Evolutionary conservation across 2,797 vertebrate genomes (phyloP).

Genomic region (Chrosomus eos): DNA sequence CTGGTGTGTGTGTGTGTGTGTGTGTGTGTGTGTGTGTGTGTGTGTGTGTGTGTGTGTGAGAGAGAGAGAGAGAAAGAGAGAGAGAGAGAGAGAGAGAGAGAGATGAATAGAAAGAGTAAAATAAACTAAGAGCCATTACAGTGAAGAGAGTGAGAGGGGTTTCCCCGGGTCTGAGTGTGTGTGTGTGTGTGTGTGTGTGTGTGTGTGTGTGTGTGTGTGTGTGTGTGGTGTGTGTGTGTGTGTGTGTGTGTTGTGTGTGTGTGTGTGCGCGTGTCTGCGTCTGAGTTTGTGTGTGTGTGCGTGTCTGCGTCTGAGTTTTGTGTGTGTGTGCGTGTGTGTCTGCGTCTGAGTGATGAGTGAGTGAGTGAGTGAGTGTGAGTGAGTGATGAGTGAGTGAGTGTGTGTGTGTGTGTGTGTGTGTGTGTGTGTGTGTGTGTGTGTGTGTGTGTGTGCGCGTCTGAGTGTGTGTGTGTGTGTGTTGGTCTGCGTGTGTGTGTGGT

Average conservation of each 20-base stretch:
- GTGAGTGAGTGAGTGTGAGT: neutral
- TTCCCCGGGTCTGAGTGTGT: neutral
- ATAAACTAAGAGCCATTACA: constrained; percentile 1
- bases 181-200: neutral
- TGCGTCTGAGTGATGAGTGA: too few species aligned
- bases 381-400: neutral
- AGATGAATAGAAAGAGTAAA: neutral
- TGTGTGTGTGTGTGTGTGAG: neutral
- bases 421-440: neutral
- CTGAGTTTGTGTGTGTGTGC: too few species aligned
- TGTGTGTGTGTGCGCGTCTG: neutral
- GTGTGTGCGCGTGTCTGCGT: too few species aligned
- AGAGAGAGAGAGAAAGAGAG: neutral
- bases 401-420: neutral
- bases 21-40: too few species aligned
- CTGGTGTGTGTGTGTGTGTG: too few species aligned
- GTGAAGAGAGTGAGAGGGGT: neutral
- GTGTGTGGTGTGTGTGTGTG: neutral
- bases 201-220: neutral
- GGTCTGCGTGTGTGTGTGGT: neutral
- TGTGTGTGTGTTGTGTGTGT: neutral
- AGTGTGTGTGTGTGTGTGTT: neutral
- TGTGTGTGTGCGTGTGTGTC: too few species aligned
- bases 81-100: neutral
- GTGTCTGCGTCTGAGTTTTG: too few species aligned